Evolutionary conservation across 2,888 invertebrate genomes (phyloP).

Genomic region (Stenodema calcarata): DNA sequence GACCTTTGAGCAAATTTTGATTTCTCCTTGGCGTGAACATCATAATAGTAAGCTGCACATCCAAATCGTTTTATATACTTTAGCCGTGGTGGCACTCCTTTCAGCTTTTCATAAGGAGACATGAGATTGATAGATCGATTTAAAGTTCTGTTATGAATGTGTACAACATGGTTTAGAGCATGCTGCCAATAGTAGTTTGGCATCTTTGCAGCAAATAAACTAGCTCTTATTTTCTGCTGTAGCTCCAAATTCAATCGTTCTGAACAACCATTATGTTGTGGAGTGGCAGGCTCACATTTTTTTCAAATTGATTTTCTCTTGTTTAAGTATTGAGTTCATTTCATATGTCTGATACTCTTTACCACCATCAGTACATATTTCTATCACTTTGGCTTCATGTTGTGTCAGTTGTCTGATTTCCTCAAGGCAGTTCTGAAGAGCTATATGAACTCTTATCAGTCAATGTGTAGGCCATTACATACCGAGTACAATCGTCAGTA

Average conservation of each 20-base stretch:
- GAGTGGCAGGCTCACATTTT: slow-evolving; percentile 5
- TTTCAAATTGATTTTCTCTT: too few species aligned
- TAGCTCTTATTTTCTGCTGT: neutral
- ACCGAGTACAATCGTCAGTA: neutral
- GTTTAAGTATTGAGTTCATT: too few species aligned
- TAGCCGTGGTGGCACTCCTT: neutral
- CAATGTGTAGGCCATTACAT: neutral
- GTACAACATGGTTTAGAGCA: neutral
- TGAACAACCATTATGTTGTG: neutral
- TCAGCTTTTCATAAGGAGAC: neutral
- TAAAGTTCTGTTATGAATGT: slow-evolving; percentile 13
- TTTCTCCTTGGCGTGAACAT: too few species aligned
- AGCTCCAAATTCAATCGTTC: slow-evolving; percentile 21
- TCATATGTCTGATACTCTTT: too few species aligned
- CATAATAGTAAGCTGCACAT: neutral
- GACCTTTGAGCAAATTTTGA: too few species aligned
- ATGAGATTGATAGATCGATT: neutral
- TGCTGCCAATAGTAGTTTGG: neutral
- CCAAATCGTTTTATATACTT: neutral
- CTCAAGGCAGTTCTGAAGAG: neutral
- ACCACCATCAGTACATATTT: too few species aligned
- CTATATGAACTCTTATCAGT: neutral
- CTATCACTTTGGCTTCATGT: too few species aligned
- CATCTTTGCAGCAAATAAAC: neutral
- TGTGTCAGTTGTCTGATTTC: neutral